These are phyloP conservation scores for Cetonia aurata DNA, from an alignment of 2,888 invertebrate genomes.

Conservation along the genomic window DNA sequence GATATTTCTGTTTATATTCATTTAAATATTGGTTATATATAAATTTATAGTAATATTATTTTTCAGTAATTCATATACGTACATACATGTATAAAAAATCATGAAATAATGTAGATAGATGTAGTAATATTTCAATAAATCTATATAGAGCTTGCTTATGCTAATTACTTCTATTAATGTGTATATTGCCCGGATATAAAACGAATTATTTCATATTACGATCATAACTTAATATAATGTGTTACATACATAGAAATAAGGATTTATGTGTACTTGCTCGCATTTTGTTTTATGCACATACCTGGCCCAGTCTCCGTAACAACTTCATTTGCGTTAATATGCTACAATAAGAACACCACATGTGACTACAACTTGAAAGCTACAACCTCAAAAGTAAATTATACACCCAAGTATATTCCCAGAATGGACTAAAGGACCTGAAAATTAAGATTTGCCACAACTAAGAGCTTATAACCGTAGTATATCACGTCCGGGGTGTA, in stretches of 20 bases:
- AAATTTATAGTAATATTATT: too few relatives aligned
- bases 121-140: background rate
- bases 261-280: background rate
- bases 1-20: too few relatives aligned
- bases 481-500: background rate
- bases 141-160: background rate
- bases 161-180: background rate
- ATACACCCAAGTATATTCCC: conserved; percentile 5
- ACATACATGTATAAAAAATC: too few relatives aligned
- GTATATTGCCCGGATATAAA: background rate
- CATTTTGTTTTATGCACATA: background rate
- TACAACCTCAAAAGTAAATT: conserved; percentile 18
- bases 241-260: background rate
- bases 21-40: too few relatives aligned
- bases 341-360: conserved; percentile 25
- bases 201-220: background rate
- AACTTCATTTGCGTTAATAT: conserved; percentile 29
- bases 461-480: background rate
- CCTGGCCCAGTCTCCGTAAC: background rate
- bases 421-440: background rate
- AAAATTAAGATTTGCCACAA: conserved; percentile 19
- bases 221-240: background rate
- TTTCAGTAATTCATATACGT: too few relatives aligned
- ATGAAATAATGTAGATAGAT: too few relatives aligned
- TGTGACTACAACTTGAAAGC: conserved; percentile 16